Conservation (phyloP, 2,113 vertebrate genomes). For the Pseudopodoces humilis region DNA sequence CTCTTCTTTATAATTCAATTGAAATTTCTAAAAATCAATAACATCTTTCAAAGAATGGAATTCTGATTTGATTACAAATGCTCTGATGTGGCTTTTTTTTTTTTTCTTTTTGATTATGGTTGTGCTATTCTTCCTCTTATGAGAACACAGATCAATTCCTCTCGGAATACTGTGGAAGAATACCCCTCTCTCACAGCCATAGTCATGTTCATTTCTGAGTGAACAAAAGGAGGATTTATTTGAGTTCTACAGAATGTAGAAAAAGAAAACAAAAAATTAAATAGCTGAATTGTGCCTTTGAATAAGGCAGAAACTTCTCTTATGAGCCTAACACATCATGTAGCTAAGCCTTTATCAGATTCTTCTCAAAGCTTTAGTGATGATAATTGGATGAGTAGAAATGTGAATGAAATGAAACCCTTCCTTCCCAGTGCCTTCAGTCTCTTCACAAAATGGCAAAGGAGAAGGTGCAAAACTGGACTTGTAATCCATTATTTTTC, state of each 20-base stretch:
- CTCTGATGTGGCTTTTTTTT: not conserved
- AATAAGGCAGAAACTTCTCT: not conserved
- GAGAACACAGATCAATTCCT: not conserved
- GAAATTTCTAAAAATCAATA: not conserved
- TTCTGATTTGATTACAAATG: conserved; percentile 1
- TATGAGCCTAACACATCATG: not conserved
- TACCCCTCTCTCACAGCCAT: not conserved
- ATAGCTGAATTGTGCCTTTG: not conserved
- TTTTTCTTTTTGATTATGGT: not conserved
- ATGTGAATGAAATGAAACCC: not conserved
- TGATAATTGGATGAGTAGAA: not conserved
- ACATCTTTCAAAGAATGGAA: not conserved
- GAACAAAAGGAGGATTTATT: conserved; percentile 42
- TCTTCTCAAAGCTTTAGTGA: not conserved
- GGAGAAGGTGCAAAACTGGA: not conserved
- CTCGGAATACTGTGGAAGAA: not conserved
- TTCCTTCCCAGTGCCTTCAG: not conserved
- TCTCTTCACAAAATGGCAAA: not conserved
- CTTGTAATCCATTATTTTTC: not conserved
- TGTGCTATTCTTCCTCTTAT: not conserved
- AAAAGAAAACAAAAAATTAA: not conserved
- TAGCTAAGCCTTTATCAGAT: not conserved
- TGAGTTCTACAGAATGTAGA: not conserved
- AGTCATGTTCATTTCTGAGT: not conserved
- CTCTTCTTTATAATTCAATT: not conserved